Percentiles rank a stretch among this genome's conserved stretches.
Conservation (phyloP, 53 echinoderm and acorn worm genomes). For the Henricia sp. region DNA sequence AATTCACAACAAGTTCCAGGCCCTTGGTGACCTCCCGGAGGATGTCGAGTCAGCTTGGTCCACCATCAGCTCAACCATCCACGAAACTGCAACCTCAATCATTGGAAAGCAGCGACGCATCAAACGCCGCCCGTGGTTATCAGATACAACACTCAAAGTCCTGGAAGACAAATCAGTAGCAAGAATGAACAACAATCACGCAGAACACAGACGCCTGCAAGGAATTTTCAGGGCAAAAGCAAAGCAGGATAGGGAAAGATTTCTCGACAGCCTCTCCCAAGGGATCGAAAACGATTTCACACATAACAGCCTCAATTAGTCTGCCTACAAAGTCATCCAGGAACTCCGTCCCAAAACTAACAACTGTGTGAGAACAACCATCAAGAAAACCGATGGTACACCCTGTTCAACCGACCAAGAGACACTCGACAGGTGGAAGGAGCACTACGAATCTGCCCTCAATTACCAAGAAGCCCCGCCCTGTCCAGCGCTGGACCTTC, state of each 20-base stretch:
- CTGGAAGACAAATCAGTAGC: conserved; percentile 15
- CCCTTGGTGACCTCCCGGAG: background rate
- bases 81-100: background rate
- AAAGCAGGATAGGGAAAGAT: conserved; percentile 17
- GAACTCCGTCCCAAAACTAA: conserved; percentile 1
- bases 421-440: conserved; percentile 18
- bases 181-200: conserved; percentile 4
- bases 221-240: conserved; percentile 16
- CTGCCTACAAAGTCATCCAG: too few relatives aligned
- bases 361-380: background rate
- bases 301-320: conserved; percentile 8
- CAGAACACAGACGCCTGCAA: too few relatives aligned
- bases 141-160: conserved; percentile 9
- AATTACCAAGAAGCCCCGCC: too few relatives aligned
- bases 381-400: conserved; percentile 6
- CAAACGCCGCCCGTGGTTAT: conserved; percentile 6
- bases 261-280: background rate
- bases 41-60: conserved; percentile 14
- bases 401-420: conserved; percentile 3
- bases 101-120: conserved; percentile 1
- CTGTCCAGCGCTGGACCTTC: too few relatives aligned
- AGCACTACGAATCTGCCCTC: too few relatives aligned
- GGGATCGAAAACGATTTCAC: conserved; percentile 6
- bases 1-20: background rate
- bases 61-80: conserved; percentile 14